Evolutionary conservation across 2,888 invertebrate genomes (phyloP).

Genomic region (Oconnorella tubifera): DNA sequence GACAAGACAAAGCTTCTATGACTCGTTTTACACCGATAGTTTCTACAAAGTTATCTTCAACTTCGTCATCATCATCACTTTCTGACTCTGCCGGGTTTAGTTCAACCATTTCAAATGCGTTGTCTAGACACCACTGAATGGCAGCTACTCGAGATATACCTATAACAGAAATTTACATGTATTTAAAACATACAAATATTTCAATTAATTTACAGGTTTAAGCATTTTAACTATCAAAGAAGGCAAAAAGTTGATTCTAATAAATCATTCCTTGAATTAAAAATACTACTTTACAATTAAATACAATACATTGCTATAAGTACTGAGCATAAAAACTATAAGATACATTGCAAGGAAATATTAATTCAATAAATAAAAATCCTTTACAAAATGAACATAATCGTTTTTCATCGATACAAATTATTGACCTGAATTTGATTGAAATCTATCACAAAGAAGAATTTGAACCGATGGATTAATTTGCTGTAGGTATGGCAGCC

Average conservation of each 20-base stretch:
- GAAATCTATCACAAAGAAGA: slow-evolving; percentile 62
- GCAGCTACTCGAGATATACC: slow-evolving; percentile 40
- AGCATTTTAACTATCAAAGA: too few species aligned
- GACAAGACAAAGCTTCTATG: slow-evolving; percentile 68
- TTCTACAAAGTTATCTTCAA: slow-evolving; percentile 61
- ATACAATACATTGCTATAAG: too few species aligned
- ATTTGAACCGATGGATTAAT: slow-evolving; percentile 63
- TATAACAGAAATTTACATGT: slow-evolving; percentile 33
- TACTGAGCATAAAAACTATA: too few species aligned
- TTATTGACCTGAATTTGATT: slow-evolving; percentile 17
- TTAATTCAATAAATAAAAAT: too few species aligned
- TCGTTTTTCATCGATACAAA: too few species aligned
- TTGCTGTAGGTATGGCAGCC: slow-evolving; percentile 58
- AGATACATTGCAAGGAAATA: too few species aligned
- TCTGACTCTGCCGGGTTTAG: slow-evolving; percentile 59
- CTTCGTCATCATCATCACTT: slow-evolving; percentile 55
- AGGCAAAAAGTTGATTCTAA: too few species aligned
- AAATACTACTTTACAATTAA: too few species aligned
- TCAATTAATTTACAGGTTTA: too few species aligned
- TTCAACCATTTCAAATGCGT: slow-evolving; percentile 70
- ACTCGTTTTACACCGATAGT: slow-evolving; percentile 67
- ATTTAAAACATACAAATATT: neutral
- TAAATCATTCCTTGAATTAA: too few species aligned
- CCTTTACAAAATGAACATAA: too few species aligned
- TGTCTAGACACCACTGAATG: slow-evolving; percentile 65